Conservation (phyloP, 2,888 invertebrate genomes). For the Fissipunctia ypsillon region DNA sequence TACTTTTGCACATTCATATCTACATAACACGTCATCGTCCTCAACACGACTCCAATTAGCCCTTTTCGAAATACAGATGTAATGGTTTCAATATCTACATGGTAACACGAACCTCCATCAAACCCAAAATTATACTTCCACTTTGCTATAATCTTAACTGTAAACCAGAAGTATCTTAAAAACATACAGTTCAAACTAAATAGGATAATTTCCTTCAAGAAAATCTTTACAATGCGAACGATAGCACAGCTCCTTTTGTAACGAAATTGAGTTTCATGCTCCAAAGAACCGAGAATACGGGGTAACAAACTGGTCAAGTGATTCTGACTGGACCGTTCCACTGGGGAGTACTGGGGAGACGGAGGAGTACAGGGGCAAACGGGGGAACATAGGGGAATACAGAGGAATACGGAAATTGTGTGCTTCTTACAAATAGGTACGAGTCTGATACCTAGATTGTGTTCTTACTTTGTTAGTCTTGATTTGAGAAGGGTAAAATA, state of each 20-base stretch:
- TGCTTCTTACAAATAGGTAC: constrained; percentile 32
- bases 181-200: constrained; percentile 13
- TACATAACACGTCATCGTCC: neutral
- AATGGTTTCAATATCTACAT: neutral
- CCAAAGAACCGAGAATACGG: constrained; percentile 26
- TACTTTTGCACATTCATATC: neutral
- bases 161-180: neutral
- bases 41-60: neutral
- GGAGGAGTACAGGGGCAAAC: neutral
- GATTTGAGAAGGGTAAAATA: neutral
- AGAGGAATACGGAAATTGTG: constrained; percentile 26
- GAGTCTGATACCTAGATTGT: constrained; percentile 1
- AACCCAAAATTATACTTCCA: neutral
- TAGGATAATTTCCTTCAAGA: constrained; percentile 19
- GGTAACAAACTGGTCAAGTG: constrained; percentile 61
- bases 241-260: constrained; percentile 34
- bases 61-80: too few species aligned
- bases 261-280: constrained; percentile 58
- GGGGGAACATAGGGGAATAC: neutral
- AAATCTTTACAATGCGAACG: constrained; percentile 29
- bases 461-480: neutral
- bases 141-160: neutral
- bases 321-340: constrained; percentile 43
- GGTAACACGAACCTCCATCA: neutral
- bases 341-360: constrained; percentile 14